Base-by-base conservation (phyloP, 2,888 invertebrate species). In the Aspidiotus destructor region DNA sequence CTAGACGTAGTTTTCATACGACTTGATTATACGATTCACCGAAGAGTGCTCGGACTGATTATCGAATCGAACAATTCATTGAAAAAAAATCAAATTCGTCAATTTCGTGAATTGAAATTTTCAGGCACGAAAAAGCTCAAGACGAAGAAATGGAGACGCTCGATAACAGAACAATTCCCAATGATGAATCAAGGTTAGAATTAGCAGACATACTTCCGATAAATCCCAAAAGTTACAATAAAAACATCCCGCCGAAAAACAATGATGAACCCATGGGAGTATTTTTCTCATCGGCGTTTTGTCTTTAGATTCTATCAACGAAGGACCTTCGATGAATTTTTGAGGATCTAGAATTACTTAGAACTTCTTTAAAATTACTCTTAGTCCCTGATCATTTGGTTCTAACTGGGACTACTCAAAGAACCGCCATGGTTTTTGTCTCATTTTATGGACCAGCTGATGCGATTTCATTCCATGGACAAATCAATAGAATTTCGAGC, bases 221-320 rank as follows among this genome's bases (percentile, higher is more conserved):
- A 70, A 88, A 88, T 75, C 86, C 88, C 52, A 92, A 91, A 78
- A 85, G 87, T 72, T 92, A 92, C 75, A 92, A 92, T 77, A 92
- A 92, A 80, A 92, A 92, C 79, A 82, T 90, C 71, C 90, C 92
- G 0, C 92, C 92, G 0, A 92, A 92, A 78, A 81, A 86, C 67
- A 80, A 88, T 74, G 91, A 90, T 1, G 89, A 91, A 76, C 89
- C 92, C 5, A 93, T 92, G 0, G 83, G 90, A 60, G 92, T 92
- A 53, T 92, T 77, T 93, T 92, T 75, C 92, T 92, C 76, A 92
- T 92, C 62, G 92, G 92, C 9, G 92, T 92, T 1, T 80, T 92
- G 70, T 92, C 92, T 61, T 79, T 94, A 73, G 93, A 94, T 80
- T 93, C 93, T n/a, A 93, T 95, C 72, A 92, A 94, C 76, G 95